Conservation (phyloP, 2,888 invertebrate species). For the Monopis laevigella region DNA sequence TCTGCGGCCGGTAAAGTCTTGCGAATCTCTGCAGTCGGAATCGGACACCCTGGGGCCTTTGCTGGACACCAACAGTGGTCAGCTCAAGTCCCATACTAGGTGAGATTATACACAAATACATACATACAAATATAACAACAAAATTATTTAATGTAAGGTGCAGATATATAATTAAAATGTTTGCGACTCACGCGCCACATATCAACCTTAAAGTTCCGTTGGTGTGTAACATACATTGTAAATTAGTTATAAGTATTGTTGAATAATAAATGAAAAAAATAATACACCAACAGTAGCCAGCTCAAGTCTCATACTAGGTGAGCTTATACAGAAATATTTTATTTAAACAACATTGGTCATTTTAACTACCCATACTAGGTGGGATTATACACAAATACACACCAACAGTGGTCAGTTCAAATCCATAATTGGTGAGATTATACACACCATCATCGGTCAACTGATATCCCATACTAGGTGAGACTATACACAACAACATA, state of each 20-base stretch:
- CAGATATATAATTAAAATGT: too few species aligned
- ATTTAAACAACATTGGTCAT: slow-evolving; percentile 22
- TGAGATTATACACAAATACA: slow-evolving; percentile 20
- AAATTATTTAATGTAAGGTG: too few species aligned
- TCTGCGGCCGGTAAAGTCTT: slow-evolving; percentile 53
- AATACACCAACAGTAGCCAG: slow-evolving; percentile 23
- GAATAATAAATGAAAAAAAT: too few species aligned
- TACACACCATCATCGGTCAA: slow-evolving; percentile 23
- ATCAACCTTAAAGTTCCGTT: too few species aligned
- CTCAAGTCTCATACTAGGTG: slow-evolving; percentile 45
- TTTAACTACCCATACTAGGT: slow-evolving; percentile 46
- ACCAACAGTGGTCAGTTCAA: slow-evolving; percentile 22
- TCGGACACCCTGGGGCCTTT: slow-evolving; percentile 80
- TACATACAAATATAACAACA: too few species aligned
- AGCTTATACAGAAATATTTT: slow-evolving; percentile 12
- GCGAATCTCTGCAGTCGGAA: slow-evolving; percentile 77
- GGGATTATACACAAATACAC: too few species aligned
- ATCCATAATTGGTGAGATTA: too few species aligned
- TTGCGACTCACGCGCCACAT: too few species aligned
- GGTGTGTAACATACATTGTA: too few species aligned
- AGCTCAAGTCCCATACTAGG: slow-evolving; percentile 41
- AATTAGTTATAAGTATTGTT: too few species aligned
- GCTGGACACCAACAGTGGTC: slow-evolving; percentile 33
- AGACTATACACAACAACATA: slow-evolving; percentile 12
- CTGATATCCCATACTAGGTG: slow-evolving; percentile 45